Percentiles rank a stretch among this genome's conserved stretches.
phyloP scores from a whole-genome alignment of 2,797 vertebrate genomes.

The Hipposideros larvatus region DNA sequence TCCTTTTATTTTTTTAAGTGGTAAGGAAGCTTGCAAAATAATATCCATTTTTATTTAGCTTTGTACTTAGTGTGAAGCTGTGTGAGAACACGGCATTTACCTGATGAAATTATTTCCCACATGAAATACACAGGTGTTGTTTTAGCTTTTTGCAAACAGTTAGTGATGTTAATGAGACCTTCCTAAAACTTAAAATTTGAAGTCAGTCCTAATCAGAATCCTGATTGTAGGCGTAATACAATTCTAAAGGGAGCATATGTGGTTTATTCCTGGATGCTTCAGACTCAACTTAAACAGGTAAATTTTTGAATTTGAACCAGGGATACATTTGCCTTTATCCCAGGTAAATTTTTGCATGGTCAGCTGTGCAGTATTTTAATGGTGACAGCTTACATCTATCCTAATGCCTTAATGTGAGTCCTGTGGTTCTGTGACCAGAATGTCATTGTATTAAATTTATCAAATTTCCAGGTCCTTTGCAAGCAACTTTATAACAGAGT shows the following conservation, averaged over 20 bases:
- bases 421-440: not conserved
- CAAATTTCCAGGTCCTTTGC: not conserved
- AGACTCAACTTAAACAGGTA: not conserved
- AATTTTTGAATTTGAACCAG: too few relatives aligned
- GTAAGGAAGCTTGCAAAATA: conserved; percentile 72
- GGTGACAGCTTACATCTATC: not conserved
- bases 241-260: conserved; percentile 1
- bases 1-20: conserved; percentile 65
- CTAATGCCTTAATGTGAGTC: not conserved
- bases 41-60: conserved; percentile 78
- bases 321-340: not conserved
- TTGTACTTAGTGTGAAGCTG: conserved; percentile 41
- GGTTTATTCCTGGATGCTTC: not conserved
- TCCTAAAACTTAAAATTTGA: conserved; percentile 34
- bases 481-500: not conserved
- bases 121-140: conserved; percentile 32
- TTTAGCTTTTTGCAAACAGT: conserved; percentile 39
- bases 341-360: not conserved
- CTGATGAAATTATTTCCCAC: conserved; percentile 52
- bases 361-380: not conserved
- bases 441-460: not conserved
- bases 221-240: not conserved
- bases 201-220: not conserved
- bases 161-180: conserved; percentile 4
- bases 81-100: conserved; percentile 50